These are phyloP conservation scores for Falco novaeseelandiae DNA, from an alignment of 2,797 vertebrate genomes.

Conservation along the genomic window DNA sequence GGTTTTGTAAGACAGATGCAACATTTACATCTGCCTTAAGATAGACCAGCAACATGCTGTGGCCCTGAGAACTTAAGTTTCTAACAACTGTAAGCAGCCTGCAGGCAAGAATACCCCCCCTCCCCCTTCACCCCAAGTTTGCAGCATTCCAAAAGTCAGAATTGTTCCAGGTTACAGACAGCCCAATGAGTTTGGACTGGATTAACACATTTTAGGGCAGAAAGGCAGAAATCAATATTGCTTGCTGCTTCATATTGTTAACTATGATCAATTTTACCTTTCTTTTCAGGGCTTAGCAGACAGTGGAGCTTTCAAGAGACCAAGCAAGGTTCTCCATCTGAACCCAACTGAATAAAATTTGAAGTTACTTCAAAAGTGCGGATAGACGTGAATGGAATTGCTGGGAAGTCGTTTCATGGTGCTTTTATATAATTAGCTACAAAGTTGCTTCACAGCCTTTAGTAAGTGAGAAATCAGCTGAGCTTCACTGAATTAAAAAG, in stretches of 20 bases:
- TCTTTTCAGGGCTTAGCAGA: slow-evolving; percentile 13
- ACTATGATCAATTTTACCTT: slow-evolving; percentile 28
- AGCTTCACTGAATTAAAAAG: slow-evolving; percentile 59
- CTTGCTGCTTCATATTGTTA: slow-evolving; percentile 24
- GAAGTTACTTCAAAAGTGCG: slow-evolving; percentile 45
- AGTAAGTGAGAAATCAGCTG: slow-evolving; percentile 49
- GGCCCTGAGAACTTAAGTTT: background rate
- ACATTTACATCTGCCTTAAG: background rate
- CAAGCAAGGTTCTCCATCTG: background rate
- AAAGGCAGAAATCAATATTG: background rate
- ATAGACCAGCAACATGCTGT: background rate
- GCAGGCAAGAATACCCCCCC: background rate
- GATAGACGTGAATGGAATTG: background rate
- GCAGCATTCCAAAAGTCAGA: slow-evolving; percentile 1
- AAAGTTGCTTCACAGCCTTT: slow-evolving; percentile 50
- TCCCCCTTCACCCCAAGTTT: background rate
- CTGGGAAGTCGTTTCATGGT: slow-evolving; percentile 20
- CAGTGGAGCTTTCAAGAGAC: background rate
- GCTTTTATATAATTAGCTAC: slow-evolving; percentile 40
- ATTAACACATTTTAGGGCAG: background rate
- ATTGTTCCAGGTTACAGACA: slow-evolving; percentile 15
- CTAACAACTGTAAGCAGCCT: background rate
- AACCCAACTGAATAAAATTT: slow-evolving; percentile 20
- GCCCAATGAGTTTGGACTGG: background rate
- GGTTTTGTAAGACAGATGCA: background rate